phyloP scores from a whole-genome alignment of 1,140 invertebrate species.

The Papilio aristodemus region DNA sequence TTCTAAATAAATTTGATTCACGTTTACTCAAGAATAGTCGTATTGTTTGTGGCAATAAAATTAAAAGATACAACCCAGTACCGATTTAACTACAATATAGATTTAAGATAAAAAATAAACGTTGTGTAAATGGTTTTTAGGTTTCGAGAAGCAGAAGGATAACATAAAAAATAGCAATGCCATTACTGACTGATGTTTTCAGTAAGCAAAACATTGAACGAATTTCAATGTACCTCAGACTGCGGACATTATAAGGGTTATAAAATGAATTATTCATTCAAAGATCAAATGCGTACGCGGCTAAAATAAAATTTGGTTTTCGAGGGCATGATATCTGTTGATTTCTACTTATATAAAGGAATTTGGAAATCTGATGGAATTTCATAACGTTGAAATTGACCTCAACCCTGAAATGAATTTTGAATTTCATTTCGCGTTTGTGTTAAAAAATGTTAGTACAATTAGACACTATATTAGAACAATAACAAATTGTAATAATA shows the following conservation, averaged over 20 bases:
- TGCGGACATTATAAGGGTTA: slow-evolving; percentile 32
- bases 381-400: not conserved
- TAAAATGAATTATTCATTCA: slow-evolving; percentile 31
- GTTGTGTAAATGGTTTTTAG: not conserved
- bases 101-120: not conserved
- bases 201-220: slow-evolving; percentile 16
- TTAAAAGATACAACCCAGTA: too few species aligned
- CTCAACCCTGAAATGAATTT: not conserved
- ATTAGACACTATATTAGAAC: too few species aligned
- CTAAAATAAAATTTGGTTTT: slow-evolving; percentile 23
- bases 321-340: slow-evolving; percentile 17
- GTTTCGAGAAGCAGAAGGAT: not conserved
- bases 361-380: not conserved
- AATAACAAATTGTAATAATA: too few species aligned
- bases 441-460: too few species aligned
- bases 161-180: not conserved
- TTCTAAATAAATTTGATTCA: too few species aligned
- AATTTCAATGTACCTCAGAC: slow-evolving; percentile 11
- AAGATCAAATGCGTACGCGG: slow-evolving; percentile 28
- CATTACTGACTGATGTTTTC: slow-evolving; percentile 16
- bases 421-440: not conserved
- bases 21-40: too few species aligned
- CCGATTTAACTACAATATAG: not conserved
- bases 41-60: too few species aligned
- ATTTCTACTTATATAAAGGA: slow-evolving; percentile 4